Base-by-base conservation (phyloP, 30 jellyfish, hydroid and myxozoan genomes). In the Aurelia sp. region DNA sequence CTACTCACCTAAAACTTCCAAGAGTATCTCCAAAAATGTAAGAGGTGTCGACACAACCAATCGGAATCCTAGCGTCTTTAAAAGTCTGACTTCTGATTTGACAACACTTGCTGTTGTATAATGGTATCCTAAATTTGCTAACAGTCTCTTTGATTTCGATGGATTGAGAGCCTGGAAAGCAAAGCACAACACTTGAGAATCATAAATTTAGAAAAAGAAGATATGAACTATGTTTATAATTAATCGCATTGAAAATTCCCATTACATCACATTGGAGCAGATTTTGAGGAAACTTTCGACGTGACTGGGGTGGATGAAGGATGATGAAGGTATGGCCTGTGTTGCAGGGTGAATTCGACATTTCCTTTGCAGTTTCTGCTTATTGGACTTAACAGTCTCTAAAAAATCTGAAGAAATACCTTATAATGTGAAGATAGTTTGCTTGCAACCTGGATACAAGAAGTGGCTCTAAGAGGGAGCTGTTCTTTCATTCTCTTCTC, bases 371-470 rank as follows among this genome's bases (percentile, higher is more conserved):
- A 22, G 44, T 21, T 21, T 1, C 51, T 66, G 59, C 6, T 21
- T 15, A 17, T 5, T 35, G 20, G 60, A 22, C 6, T 6, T 11
- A 6, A 6, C 13, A 66, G 11, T 66, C 17, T 18, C 0, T 16
- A 44, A 44, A 41, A 44, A 44, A 44, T 44, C 13, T 44, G 15
- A 44, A 7, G 55, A 44, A 13, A 44, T 41, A 92, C 98, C 97
- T 87, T 92, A 90, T 86, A 78, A 82, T 92, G 98, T 9, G 96
- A 86, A 13, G 88, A 91, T n/a, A 92, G 82, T 40, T 92, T 92
- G 88, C 96, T 85, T 16, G 98, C 91, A 59, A 92, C 87, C 66
- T 92, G 98, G 10, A 92, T 80, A 63, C 97, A 92, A 4, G 97
- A 77, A 11, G 83, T 55, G 2, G 86, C 85, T 22, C 98, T 80